Evolutionary conservation across 2,113 vertebrate genomes (phyloP).

Genomic region (Talpa occidentalis): DNA sequence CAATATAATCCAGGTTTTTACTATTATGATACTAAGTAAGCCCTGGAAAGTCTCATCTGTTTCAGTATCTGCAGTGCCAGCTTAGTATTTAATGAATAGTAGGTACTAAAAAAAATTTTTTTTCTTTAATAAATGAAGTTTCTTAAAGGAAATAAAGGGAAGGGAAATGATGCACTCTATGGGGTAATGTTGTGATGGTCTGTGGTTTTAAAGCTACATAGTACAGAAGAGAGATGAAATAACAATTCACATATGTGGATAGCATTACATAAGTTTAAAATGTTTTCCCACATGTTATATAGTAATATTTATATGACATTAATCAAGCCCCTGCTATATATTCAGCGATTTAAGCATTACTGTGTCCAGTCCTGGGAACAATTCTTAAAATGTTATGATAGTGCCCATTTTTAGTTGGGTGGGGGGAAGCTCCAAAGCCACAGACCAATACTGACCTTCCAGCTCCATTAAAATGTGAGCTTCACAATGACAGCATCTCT

Average conservation of each 20-base stretch:
- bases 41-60: slow-evolving; percentile 5
- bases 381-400: slow-evolving; percentile 37
- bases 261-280: not conserved
- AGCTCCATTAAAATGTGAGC: not conserved
- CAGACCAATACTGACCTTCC: not conserved
- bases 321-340: not conserved
- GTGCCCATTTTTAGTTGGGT: not conserved
- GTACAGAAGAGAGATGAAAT: not conserved
- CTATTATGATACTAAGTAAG: slow-evolving; percentile 19
- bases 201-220: not conserved
- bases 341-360: slow-evolving; percentile 37
- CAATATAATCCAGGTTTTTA: slow-evolving; percentile 13
- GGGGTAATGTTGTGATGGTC: slow-evolving; percentile 10
- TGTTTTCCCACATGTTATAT: not conserved
- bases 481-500: not conserved
- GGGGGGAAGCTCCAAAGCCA: not conserved
- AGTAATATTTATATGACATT: not conserved
- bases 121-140: slow-evolving; percentile 49
- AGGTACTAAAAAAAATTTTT: not conserved
- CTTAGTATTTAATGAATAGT: not conserved
- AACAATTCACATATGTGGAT: slow-evolving; percentile 20
- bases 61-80: not conserved
- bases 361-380: not conserved
- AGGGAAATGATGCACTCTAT: slow-evolving; percentile 18
- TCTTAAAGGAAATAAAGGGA: slow-evolving; percentile 32